A percentile compares a stretch with the other conserved stretches of the same genome.
phyloP scores from a whole-genome alignment of 64 coral and sea anemone genomes.

The Stichodactyla helianthus region DNA sequence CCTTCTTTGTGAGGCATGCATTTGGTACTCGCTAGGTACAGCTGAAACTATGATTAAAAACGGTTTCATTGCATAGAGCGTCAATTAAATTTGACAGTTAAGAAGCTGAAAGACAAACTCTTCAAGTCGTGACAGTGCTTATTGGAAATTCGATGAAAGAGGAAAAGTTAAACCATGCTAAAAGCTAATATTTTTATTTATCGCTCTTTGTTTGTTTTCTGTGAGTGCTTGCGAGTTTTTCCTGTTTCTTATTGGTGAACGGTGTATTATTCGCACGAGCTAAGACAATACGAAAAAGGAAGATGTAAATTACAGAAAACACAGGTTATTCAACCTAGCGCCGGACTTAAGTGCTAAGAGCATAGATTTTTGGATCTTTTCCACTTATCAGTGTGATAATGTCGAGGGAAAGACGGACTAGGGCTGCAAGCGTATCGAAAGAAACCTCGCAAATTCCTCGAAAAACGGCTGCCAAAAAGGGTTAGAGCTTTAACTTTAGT shows the following conservation, averaged over 20 bases:
- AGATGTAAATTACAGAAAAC: conserved; percentile 7
- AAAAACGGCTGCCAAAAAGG: neutral
- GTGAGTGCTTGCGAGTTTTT: neutral
- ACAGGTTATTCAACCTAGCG: neutral
- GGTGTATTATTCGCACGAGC: neutral
- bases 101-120: neutral
- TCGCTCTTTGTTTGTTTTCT: neutral
- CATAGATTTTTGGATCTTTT: neutral
- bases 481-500: neutral
- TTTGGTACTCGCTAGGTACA: neutral
- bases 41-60: too few relatives aligned
- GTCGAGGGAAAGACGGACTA: neutral
- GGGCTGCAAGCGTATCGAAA: neutral
- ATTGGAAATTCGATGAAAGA: neutral
- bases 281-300: neutral
- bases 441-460: neutral
- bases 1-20: neutral
- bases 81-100: neutral
- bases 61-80: too few relatives aligned
- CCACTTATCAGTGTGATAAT: neutral
- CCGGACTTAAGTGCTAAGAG: neutral
- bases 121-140: neutral
- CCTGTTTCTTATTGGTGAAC: neutral
- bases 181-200: conserved; percentile 10
- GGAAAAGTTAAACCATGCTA: conserved; percentile 12